Percentiles rank a stretch among this genome's conserved stretches.
Conservation (phyloP, 2,113 vertebrate species). For the Brachyhypopomus gauderio region DNA sequence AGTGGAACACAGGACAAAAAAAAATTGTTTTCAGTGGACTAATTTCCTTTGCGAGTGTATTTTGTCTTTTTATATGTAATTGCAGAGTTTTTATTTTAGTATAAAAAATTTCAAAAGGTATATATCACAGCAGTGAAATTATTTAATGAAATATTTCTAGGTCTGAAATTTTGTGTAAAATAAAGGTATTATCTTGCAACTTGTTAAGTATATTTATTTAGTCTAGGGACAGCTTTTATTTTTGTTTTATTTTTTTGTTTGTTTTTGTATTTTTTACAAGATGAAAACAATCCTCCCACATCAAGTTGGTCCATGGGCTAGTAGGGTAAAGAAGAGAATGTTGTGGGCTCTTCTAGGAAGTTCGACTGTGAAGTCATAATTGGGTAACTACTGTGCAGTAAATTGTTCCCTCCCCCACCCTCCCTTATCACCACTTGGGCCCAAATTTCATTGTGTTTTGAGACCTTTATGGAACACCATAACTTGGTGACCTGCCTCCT, state of each 20-base stretch:
- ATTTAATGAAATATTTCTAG: slow-evolving; percentile 93
- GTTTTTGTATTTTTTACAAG: slow-evolving; percentile 91
- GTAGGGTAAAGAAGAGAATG: slow-evolving; percentile 65
- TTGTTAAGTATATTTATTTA: slow-evolving; percentile 99
- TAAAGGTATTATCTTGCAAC: slow-evolving; percentile 90
- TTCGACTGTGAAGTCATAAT: slow-evolving; percentile 58
- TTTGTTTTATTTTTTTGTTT: slow-evolving; percentile 94
- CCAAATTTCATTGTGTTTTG: slow-evolving; percentile 35
- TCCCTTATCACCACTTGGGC: slow-evolving; percentile 45
- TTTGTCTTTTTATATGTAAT: slow-evolving; percentile 96
- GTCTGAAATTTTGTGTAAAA: slow-evolving; percentile 91
- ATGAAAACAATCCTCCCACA: slow-evolving; percentile 79
- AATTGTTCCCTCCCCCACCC: slow-evolving; percentile 30
- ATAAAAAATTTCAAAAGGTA: slow-evolving; percentile 85
- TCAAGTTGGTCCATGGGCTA: slow-evolving; percentile 78
- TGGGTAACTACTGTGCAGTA: slow-evolving; percentile 62
- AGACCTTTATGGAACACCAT: slow-evolving; percentile 42
- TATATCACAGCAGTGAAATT: slow-evolving; percentile 90
- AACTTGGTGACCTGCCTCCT: slow-evolving; percentile 48
- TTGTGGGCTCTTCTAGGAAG: slow-evolving; percentile 41
- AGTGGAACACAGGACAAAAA: slow-evolving; percentile 82
- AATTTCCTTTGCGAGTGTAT: slow-evolving; percentile 91
- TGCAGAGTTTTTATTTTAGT: slow-evolving; percentile 99
- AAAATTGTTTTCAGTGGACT: slow-evolving; percentile 88
- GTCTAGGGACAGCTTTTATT: slow-evolving; percentile 81